Conservation (phyloP, 2,797 vertebrate genomes). For the Babyrousa celebensis region DNA sequence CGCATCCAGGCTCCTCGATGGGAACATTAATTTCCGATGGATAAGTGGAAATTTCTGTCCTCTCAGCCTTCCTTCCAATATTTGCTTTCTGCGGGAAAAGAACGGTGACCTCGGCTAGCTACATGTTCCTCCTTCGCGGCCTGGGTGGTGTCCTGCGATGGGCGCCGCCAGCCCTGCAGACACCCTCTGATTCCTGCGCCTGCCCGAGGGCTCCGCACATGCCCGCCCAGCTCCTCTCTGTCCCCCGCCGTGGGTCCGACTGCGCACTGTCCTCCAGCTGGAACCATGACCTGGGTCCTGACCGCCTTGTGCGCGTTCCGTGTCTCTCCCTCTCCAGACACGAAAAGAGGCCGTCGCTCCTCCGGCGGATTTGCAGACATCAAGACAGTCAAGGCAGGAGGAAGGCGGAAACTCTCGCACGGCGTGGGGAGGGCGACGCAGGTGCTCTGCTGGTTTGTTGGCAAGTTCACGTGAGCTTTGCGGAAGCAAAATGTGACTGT, state of each 20-base stretch:
- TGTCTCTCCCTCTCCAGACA: not conserved
- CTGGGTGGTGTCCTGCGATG: fast-evolving
- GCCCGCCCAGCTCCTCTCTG: not conserved
- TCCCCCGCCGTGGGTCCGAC: not conserved
- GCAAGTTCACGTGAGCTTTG: no score
- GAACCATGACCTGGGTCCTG: fast-evolving
- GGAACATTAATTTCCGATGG: not conserved
- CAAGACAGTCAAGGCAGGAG: not conserved
- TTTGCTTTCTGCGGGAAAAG: not conserved
- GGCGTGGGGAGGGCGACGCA: fast-evolving
- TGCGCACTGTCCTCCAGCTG: not conserved
- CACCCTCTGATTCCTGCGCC: not conserved
- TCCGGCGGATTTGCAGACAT: not conserved
- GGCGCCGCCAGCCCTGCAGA: not conserved
- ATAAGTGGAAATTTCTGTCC: not conserved
- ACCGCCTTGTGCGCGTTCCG: no score
- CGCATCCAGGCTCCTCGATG: not conserved
- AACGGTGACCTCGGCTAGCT: fast-evolving
- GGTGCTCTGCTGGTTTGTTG: fast-evolving
- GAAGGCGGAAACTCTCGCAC: fast-evolving
- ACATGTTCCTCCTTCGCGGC: not conserved
- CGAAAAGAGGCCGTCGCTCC: not conserved
- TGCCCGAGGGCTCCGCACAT: no score
- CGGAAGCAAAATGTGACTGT: not conserved
- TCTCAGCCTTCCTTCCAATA: not conserved